Percentiles rank a stretch among this genome's conserved stretches.
These are phyloP conservation scores for Stichodactyla mertensii DNA, from an alignment of 64 coral and sea anemone species.

Conservation along the genomic window DNA sequence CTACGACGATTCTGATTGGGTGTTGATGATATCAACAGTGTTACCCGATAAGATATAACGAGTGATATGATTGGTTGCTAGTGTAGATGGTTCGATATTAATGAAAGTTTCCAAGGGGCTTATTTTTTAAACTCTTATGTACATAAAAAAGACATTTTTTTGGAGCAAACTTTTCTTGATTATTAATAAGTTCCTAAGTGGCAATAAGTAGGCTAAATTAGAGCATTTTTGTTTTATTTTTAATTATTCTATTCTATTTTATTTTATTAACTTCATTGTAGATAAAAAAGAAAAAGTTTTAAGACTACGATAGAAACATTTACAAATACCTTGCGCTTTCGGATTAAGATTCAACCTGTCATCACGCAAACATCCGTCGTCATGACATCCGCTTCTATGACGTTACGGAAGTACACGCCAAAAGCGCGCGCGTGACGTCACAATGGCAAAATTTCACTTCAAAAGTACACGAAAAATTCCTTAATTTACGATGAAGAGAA, in stretches of 20 bases:
- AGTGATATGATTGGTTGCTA: slow-evolving; percentile 3
- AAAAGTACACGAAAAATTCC: neutral
- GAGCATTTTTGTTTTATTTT: too few species aligned
- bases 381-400: slow-evolving; percentile 3
- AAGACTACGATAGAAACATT: neutral
- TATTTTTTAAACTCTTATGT: neutral
- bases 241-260: too few species aligned
- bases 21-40: neutral
- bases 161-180: neutral
- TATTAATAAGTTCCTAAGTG: too few species aligned
- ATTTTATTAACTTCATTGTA: too few species aligned
- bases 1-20: neutral
- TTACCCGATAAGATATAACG: neutral
- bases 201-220: too few species aligned
- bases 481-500: neutral
- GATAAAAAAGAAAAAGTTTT: too few species aligned
- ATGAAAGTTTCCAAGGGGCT: neutral
- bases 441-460: neutral
- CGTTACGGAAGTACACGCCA: neutral
- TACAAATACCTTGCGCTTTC: neutral
- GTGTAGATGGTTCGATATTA: neutral
- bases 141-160: neutral
- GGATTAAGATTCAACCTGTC: neutral
- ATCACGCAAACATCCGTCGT: neutral
- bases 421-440: neutral